Evolutionary conservation across 1,140 invertebrate species (phyloP), one percentile per base, ranked within the genome.

Genomic region (Drosophila pruinosa): DNA sequence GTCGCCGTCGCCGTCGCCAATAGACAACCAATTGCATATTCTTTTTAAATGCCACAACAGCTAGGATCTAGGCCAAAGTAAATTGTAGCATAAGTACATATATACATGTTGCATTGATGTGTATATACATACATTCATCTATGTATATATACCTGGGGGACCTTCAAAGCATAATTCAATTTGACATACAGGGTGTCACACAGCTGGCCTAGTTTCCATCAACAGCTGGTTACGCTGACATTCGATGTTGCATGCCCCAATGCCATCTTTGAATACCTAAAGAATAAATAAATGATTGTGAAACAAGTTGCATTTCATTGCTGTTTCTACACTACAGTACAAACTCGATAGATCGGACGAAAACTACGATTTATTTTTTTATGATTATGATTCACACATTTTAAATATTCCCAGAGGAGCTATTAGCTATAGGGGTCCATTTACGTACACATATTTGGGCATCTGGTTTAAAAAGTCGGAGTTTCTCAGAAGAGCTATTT

Each of bases 21-120:
- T 36, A 82, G 62, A 64, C 17, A 62, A 31, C 26, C 26, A 47
- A 28, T 45, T 47, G 39, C 39, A 28, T 63, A 14, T 48, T 15
- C 39, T 62, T 24, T n/a, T 24, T n/a, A 64, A 31, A 53, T 63
- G 59, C 59, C 22, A 56, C n/a, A 39, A 24, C 12, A 54, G 12
- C 8, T 34, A 65, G 68, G 53, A 64, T 71, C 43, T 80, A 72
- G 77, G 59, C 63, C 75, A 67, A 73, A 81, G 74, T 81, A 82
- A 81, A 82, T 34, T 48, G 64, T 73, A 70, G 73, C 78, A 39
- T 58, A 62, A 21, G 53, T 36, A 22, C 58, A 45, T 53, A 45
- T 19, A 19, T 17, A 24, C 12, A 50, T 14, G n/a, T n/a, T n/a
- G n/a, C n/a, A n/a, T n/a, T 21, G 22, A 12, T 34, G 4, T 17